A percentile compares a stretch with the other conserved stretches of the same genome.
Evolutionary conservation across 2,797 vertebrate genomes (phyloP).

Genomic region (Arctocebus calabarensis): DNA sequence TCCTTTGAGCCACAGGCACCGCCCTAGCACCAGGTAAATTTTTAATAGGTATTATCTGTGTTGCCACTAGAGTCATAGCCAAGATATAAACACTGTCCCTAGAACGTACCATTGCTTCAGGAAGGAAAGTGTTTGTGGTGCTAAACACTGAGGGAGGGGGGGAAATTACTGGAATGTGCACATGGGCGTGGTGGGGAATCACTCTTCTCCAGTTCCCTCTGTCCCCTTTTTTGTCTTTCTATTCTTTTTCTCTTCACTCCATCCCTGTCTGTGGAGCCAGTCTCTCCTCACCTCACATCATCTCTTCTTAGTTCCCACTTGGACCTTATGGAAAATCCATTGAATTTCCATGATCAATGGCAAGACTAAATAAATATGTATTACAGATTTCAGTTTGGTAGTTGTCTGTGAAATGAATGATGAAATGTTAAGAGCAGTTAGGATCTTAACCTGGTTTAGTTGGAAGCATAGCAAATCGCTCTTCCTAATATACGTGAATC

Average conservation of each 20-base stretch:
- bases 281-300: not conserved
- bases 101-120: not conserved
- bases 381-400: not conserved
- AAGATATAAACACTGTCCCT: fast-evolving
- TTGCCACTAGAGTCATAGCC: no score
- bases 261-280: not conserved
- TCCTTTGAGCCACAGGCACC: no score
- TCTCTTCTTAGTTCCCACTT: not conserved
- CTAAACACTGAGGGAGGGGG: not conserved
- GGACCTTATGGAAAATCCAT: not conserved
- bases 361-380: not conserved
- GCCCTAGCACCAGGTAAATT: no score
- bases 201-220: not conserved
- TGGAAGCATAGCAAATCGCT: not conserved
- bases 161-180: not conserved
- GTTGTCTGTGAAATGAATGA: not conserved
- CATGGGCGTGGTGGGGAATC: not conserved
- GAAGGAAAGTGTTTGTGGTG: not conserved
- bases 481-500: not conserved
- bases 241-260: not conserved
- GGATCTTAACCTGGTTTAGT: not conserved
- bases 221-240: not conserved
- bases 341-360: not conserved
- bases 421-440: not conserved
- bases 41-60: not conserved